Conservation (phyloP, 2,113 vertebrate genomes). For the Catharus minimus region DNA sequence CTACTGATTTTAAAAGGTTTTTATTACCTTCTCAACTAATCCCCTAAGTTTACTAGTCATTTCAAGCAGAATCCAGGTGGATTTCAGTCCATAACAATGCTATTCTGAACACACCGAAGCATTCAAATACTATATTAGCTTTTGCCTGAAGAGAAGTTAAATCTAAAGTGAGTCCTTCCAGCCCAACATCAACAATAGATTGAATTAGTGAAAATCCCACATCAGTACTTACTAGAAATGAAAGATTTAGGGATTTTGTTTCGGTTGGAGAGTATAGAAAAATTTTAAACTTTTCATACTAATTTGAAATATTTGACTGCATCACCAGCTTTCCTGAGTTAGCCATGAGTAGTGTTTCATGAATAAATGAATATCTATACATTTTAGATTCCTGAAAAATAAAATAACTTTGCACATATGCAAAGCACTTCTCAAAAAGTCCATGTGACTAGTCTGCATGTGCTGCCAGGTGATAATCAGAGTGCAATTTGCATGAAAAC, state of each 20-base stretch:
- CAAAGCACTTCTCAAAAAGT: constrained; percentile 24
- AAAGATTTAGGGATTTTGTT: neutral
- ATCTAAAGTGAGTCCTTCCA: constrained; percentile 10
- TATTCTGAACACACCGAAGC: constrained; percentile 32
- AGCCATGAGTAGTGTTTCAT: constrained; percentile 19
- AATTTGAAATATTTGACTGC: constrained; percentile 5
- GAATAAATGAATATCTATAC: constrained; percentile 22
- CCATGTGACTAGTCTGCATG: neutral
- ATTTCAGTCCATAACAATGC: constrained; percentile 48
- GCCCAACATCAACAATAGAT: neutral
- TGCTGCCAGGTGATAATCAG: constrained; percentile 2
- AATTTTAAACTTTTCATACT: neutral
- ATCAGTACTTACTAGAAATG: neutral
- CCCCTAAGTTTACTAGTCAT: constrained; percentile 58
- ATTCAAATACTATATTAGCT: constrained; percentile 54
- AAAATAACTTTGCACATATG: constrained; percentile 19
- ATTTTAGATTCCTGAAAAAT: constrained; percentile 39
- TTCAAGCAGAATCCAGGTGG: constrained; percentile 59
- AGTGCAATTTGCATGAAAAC: constrained; percentile 1
- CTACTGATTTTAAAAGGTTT: constrained; percentile 66
- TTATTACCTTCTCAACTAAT: constrained; percentile 68
- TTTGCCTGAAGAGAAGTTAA: constrained; percentile 8
- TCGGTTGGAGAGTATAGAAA: neutral
- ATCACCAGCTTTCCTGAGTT: neutral
- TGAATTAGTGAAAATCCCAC: neutral